phyloP scores from a whole-genome alignment of 2,797 vertebrate genomes.

The Hypotaenidia okinawae region DNA sequence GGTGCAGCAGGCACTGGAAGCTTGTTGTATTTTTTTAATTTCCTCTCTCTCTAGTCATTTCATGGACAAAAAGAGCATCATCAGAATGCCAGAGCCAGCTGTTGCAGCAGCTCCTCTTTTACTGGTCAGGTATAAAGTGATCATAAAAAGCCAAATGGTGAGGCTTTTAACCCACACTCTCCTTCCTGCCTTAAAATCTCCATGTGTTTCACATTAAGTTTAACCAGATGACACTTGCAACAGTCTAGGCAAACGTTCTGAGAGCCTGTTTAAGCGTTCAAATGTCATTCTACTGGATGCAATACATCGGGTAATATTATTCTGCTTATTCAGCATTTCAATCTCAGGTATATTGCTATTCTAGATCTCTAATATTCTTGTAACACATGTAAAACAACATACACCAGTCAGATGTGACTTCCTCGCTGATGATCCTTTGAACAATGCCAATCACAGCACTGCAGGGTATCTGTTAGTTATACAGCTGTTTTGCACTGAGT shows the following conservation, averaged over 20 bases:
- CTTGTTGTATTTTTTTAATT: background rate
- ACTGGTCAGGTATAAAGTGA: background rate
- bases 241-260: background rate
- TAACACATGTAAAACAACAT: background rate
- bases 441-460: background rate
- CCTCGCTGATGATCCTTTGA: background rate
- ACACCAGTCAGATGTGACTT: fast-evolving
- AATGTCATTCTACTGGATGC: background rate
- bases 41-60: background rate
- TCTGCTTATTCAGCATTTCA: background rate
- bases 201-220: background rate
- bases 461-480: background rate
- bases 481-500: background rate
- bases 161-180: background rate
- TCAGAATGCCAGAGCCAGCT: background rate
- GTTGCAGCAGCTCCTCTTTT: background rate
- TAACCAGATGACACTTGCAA: background rate
- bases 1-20: background rate
- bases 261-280: background rate
- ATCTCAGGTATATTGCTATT: background rate
- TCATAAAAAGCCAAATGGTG: background rate
- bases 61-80: background rate
- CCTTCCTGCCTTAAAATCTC: background rate
- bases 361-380: background rate
- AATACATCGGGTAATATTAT: background rate